Conservation (phyloP, 2,113 vertebrate species). For the Colistium nudipinnis region DNA sequence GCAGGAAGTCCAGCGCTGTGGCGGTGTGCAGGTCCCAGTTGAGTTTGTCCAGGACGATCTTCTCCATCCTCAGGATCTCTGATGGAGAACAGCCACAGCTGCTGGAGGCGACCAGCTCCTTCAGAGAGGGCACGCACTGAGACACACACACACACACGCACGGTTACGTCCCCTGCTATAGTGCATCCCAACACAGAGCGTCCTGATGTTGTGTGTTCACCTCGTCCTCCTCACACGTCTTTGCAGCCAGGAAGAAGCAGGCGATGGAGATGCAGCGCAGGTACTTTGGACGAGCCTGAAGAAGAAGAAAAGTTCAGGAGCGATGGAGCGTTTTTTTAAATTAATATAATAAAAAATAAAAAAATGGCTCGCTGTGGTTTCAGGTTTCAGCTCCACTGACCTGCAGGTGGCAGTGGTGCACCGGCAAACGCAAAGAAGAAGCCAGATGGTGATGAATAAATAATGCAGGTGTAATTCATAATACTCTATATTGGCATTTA, state of each 20-base stretch:
- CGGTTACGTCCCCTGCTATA: constrained; percentile 2
- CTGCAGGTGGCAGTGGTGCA: not conserved
- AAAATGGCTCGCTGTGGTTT: too few relatives aligned
- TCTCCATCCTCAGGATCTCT: constrained; percentile 97
- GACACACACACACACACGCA: constrained; percentile 27
- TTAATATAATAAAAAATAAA: too few relatives aligned
- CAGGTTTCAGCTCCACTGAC: not conserved
- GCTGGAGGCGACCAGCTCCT: constrained; percentile 89
- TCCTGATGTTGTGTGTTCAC: constrained; percentile 69
- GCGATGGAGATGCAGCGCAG: constrained; percentile 96
- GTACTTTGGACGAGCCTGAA: constrained; percentile 96
- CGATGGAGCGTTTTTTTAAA: too few relatives aligned
- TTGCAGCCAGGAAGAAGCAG: constrained; percentile 96
- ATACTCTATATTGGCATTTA: too few relatives aligned
- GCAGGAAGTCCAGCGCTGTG: constrained; percentile 95
- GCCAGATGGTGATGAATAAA: too few relatives aligned
- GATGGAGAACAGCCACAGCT: constrained; percentile 94
- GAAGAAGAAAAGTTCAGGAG: too few relatives aligned
- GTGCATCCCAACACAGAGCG: not conserved
- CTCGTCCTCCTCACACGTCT: constrained; percentile 97
- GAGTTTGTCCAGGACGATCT: constrained; percentile 96
- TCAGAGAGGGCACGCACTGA: constrained; percentile 92
- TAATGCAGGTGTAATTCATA: too few relatives aligned
- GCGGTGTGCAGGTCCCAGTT: constrained; percentile 96
- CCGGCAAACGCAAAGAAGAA: not conserved